Percentiles rank a stretch among this genome's conserved stretches.
These are phyloP conservation scores for Heterotis niloticus DNA, from an alignment of 2,113 vertebrate species.

Conservation along the genomic window DNA sequence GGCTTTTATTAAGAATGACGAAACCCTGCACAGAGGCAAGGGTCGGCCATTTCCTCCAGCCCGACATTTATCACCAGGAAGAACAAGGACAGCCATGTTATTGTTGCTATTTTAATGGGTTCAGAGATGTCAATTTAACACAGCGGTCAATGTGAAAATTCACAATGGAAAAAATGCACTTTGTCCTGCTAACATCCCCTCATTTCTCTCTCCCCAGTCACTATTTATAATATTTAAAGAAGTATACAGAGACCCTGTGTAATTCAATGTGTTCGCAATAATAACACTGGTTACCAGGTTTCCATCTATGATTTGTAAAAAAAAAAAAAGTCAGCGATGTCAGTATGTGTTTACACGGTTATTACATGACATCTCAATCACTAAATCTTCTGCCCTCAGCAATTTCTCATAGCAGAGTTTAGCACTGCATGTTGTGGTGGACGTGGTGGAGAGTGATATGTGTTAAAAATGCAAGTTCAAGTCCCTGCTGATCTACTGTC, in stretches of 20 bases:
- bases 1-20: conserved; percentile 39
- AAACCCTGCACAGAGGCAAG: conserved; percentile 40
- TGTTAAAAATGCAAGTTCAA: too few species aligned
- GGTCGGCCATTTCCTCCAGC: conserved; percentile 4
- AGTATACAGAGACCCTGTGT: background rate
- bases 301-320: conserved; percentile 6
- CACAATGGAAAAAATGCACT: conserved; percentile 27
- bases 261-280: conserved; percentile 9
- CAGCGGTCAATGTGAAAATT: conserved; percentile 27
- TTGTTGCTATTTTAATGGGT: conserved; percentile 9
- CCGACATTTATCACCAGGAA: conserved; percentile 31
- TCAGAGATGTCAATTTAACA: conserved; percentile 23
- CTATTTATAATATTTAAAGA: background rate
- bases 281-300: background rate
- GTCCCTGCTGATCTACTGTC: too few species aligned
- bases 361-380: background rate
- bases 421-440: background rate
- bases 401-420: background rate
- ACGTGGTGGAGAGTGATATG: too few species aligned
- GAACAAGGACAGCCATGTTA: conserved; percentile 33
- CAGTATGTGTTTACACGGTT: conserved; percentile 8
- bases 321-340: conserved; percentile 4
- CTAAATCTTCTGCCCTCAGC: background rate
- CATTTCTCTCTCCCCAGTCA: background rate
- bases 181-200: background rate